These are phyloP conservation scores for Stigmatopora argus DNA, from an alignment of 2,113 vertebrate genomes.

Conservation along the genomic window DNA sequence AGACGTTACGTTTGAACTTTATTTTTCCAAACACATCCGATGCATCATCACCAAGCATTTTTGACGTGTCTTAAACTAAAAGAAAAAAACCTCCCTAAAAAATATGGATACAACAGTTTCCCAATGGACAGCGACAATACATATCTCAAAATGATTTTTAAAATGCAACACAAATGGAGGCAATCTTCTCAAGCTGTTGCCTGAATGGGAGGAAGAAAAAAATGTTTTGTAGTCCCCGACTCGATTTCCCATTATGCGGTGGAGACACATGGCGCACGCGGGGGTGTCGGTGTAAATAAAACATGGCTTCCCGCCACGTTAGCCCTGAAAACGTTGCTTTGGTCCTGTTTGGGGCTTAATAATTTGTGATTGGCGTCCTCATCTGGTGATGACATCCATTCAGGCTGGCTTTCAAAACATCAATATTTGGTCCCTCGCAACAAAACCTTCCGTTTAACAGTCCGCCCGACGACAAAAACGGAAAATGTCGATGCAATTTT, in stretches of 20 bases:
- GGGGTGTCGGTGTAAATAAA: slow-evolving; percentile 3
- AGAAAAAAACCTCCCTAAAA: too few species aligned
- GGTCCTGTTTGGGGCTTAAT: background rate
- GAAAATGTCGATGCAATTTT: too few species aligned
- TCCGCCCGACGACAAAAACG: too few species aligned
- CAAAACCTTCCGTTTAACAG: background rate
- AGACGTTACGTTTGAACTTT: too few species aligned
- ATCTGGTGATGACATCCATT: background rate
- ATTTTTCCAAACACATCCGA: too few species aligned
- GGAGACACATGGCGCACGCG: background rate
- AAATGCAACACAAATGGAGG: background rate
- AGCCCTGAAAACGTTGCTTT: background rate
- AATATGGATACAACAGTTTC: too few species aligned
- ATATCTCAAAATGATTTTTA: too few species aligned
- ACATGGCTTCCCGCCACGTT: background rate
- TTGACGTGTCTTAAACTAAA: too few species aligned
- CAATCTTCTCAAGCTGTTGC: background rate
- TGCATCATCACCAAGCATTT: too few species aligned
- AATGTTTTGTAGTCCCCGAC: background rate
- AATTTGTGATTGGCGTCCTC: background rate
- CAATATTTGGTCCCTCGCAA: background rate
- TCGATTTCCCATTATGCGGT: slow-evolving; percentile 1
- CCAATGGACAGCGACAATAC: too few species aligned
- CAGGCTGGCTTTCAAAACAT: background rate
- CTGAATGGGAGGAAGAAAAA: background rate